Base-by-base conservation (phyloP, 2,113 vertebrate species). In the Mixornis gularis region DNA sequence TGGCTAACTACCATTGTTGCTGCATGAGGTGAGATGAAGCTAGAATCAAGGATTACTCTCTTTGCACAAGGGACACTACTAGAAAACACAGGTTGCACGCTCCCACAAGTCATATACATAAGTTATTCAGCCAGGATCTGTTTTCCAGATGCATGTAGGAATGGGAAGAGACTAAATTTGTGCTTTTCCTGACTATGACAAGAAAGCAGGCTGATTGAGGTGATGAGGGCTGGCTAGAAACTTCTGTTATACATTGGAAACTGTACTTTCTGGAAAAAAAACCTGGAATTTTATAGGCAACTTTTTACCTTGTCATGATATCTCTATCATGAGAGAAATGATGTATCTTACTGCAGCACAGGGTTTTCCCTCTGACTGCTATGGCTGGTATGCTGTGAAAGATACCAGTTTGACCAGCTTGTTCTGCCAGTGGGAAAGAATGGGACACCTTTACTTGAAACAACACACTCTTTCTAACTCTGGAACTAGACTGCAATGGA, bases 41-140 rank as follows among this genome's bases (percentile, higher is more conserved):
- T 25, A 27, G 7, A 74, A 51, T 36, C 56, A 78, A 80, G 48
- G 18, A 18, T 52, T 77, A 52, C 27, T 66, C n/a, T 2, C 22
- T 86, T 60, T 60, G 49, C 65, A 73, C 9, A 51, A 70, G 49
- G 29, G 6, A 40, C 68, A 43, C 25, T 38, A 34, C 32, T 27
- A 26, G 43, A 51, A 66, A 85, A 49, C 34, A 25, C 34, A 65
- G 16, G 12, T n/a, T 34, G 13, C 40, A 13, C 0, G 0, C 5
- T 71, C 41, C 44, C 27, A 24, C 29, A 24, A 24, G 6, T 82
- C 2, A 1, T 58, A 12, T 7, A 22, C 8, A 32, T 34, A 58
- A 68, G 25, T 58, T 11, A 7, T 64, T 76, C 62, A 59, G 12
- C 10, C 38, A 19, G 21, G 20, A 36, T 40, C 72, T 66, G 2